Percentiles rank a stretch among this genome's conserved stretches.
phyloP scores from a whole-genome alignment of 2,113 vertebrate species.

The Nibea coibor region DNA sequence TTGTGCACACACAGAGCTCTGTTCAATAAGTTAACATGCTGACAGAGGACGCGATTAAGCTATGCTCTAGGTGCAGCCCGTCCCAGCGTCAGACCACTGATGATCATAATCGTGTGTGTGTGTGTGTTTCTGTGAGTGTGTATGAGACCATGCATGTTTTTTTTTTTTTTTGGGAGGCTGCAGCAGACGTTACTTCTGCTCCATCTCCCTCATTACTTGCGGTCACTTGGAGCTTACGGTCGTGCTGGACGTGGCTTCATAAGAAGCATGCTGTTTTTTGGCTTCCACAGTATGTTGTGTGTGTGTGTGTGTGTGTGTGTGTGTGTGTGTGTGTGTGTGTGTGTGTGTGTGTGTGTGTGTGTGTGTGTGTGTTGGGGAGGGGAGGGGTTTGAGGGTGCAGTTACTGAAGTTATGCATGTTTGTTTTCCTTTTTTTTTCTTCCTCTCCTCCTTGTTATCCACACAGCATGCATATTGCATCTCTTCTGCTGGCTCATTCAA shows the following conservation, averaged over 20 bases:
- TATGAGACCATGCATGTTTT: slow-evolving; percentile 44
- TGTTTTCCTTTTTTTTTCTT: slow-evolving; percentile 23
- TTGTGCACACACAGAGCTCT: slow-evolving; percentile 26
- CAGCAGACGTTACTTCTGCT: slow-evolving; percentile 66
- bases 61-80: slow-evolving; percentile 60
- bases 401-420: slow-evolving; percentile 33
- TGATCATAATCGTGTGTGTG: slow-evolving; percentile 24
- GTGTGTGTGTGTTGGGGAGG: background rate
- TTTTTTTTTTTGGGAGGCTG: slow-evolving; percentile 45
- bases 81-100: slow-evolving; percentile 32
- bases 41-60: slow-evolving; percentile 55
- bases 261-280: slow-evolving; percentile 61
- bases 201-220: slow-evolving; percentile 76
- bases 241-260: slow-evolving; percentile 62
- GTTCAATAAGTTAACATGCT: slow-evolving; percentile 72
- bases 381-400: background rate
- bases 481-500: slow-evolving; percentile 54
- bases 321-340: slow-evolving; percentile 10
- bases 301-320: background rate
- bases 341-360: slow-evolving; percentile 18
- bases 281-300: slow-evolving; percentile 46
- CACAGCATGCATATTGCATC: slow-evolving; percentile 64
- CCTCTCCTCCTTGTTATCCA: slow-evolving; percentile 33
- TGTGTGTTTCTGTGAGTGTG: slow-evolving; percentile 11
- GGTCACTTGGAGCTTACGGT: slow-evolving; percentile 75